Conservation (phyloP, 2,888 invertebrate genomes). For the Parnassius mnemosyne region DNA sequence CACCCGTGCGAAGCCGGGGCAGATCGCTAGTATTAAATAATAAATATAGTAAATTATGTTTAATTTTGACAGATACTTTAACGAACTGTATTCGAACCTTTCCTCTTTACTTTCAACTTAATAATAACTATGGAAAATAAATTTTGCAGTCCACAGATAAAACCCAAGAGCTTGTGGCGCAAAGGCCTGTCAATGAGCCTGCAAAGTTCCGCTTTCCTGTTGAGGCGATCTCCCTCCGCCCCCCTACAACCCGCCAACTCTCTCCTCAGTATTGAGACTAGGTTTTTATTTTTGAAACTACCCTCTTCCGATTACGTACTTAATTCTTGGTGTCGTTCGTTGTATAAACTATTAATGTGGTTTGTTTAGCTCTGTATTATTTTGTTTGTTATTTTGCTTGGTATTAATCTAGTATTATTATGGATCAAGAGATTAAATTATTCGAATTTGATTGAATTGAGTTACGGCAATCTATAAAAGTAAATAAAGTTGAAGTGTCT, state of each 20-base stretch:
- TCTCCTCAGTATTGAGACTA: constrained; percentile 48
- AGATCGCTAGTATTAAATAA: too few relatives aligned
- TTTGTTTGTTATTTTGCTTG: constrained; percentile 4
- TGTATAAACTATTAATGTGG: not conserved
- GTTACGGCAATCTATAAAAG: too few relatives aligned
- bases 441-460: too few relatives aligned
- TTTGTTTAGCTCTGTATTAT: not conserved
- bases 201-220: constrained; percentile 32
- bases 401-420: not conserved
- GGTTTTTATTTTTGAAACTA: constrained; percentile 36
- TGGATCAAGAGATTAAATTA: not conserved
- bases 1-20: too few relatives aligned
- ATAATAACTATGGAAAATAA: not conserved
- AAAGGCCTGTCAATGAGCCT: constrained; percentile 45
- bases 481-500: too few relatives aligned
- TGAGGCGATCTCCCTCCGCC: constrained; percentile 40
- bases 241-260: constrained; percentile 41
- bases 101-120: too few relatives aligned
- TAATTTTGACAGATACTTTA: too few relatives aligned
- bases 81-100: too few relatives aligned
- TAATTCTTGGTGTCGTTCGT: constrained; percentile 6
- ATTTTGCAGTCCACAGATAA: constrained; percentile 35
- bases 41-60: too few relatives aligned
- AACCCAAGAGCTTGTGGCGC: constrained; percentile 48
- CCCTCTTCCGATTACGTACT: constrained; percentile 21